Evolutionary conservation across 2,888 invertebrate genomes (phyloP).

Genomic region (Diogma glabrata): DNA sequence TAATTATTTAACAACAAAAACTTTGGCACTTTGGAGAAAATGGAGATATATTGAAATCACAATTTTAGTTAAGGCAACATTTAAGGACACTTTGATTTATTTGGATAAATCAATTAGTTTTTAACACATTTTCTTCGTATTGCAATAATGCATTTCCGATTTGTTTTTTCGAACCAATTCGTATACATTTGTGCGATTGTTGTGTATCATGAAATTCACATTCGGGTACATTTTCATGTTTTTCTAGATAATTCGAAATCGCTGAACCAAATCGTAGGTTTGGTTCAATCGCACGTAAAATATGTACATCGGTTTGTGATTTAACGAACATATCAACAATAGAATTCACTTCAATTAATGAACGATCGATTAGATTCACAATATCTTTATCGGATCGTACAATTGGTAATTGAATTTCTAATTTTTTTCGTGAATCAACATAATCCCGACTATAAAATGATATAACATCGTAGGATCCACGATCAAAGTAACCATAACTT

Average conservation of each 20-base stretch:
- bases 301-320: conserved; percentile 49
- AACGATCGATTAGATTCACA: conserved; percentile 37
- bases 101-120: too few species aligned
- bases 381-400: conserved; percentile 55
- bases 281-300: conserved; percentile 71
- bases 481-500: conserved; percentile 68
- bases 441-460: conserved; percentile 81
- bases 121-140: conserved; percentile 26
- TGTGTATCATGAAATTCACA: conserved; percentile 20
- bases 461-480: conserved; percentile 56
- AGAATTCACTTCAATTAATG: conserved; percentile 37
- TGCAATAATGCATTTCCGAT: conserved; percentile 36
- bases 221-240: conserved; percentile 21
- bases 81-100: too few species aligned
- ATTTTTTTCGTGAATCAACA: conserved; percentile 49
- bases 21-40: too few species aligned
- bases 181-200: conserved; percentile 35
- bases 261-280: conserved; percentile 47
- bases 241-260: conserved; percentile 28
- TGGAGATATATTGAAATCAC: too few species aligned
- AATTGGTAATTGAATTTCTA: conserved; percentile 46
- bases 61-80: too few species aligned
- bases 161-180: conserved; percentile 40
- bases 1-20: too few species aligned
- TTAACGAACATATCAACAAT: conserved; percentile 61